phyloP scores from a whole-genome alignment of 2,113 vertebrate genomes.

The Hyla sarda region DNA sequence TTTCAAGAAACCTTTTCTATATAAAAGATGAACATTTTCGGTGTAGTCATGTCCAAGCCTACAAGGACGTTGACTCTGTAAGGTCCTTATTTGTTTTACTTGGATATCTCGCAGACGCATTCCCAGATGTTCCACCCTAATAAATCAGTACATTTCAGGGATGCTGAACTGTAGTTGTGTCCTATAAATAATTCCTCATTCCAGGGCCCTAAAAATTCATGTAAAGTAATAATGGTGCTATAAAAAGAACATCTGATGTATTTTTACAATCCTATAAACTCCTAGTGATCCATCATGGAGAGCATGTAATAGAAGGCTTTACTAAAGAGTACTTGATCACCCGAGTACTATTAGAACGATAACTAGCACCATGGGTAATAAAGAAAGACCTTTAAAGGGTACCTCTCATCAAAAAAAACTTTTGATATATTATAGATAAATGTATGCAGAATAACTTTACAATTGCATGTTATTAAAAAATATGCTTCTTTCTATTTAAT shows the following conservation, averaged over 20 bases:
- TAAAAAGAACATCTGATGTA: not conserved
- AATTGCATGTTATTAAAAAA: no score
- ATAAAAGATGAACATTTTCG: not conserved
- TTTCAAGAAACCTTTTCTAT: not conserved
- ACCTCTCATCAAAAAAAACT: no score
- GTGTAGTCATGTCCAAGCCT: not conserved
- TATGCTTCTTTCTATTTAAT: no score
- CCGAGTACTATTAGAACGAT: not conserved
- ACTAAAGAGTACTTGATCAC: not conserved
- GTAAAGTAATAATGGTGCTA: not conserved
- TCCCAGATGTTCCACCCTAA: not conserved
- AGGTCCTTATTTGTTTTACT: not conserved
- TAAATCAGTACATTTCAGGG: conserved; percentile 1
- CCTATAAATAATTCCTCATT: not conserved
- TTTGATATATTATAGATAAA: no score
- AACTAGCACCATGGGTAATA: not conserved
- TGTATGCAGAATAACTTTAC: no score
- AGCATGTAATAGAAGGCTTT: not conserved
- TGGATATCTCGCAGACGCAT: not conserved
- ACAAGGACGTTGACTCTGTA: not conserved
- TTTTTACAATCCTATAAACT: not conserved
- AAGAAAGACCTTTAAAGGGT: not conserved
- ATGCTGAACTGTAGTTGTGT: not conserved
- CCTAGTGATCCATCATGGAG: not conserved
- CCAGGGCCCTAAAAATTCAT: not conserved